phyloP scores from a whole-genome alignment of 2,113 vertebrate genomes.

The Ramphastos sulfuratus region DNA sequence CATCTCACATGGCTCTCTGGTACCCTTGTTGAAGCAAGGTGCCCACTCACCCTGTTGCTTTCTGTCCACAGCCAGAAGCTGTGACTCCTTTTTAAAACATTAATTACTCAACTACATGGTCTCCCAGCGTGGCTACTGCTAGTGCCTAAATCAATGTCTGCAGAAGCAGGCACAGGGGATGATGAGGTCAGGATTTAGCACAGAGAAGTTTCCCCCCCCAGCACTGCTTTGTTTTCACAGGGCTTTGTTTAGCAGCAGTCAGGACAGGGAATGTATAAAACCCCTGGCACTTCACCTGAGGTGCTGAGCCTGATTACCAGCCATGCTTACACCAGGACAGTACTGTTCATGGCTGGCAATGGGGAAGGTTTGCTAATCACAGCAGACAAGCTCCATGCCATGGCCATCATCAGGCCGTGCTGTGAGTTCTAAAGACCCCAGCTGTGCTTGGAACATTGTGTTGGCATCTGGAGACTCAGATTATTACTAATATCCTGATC shows the following conservation, averaged over 20 bases:
- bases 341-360: conserved; percentile 73
- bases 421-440: conserved; percentile 76
- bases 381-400: conserved; percentile 79
- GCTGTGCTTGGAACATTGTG: conserved; percentile 79
- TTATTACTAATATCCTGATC: conserved; percentile 66
- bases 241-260: not conserved
- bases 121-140: not conserved
- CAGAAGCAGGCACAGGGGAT: not conserved
- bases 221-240: not conserved
- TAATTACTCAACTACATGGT: not conserved
- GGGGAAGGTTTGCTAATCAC: conserved; percentile 73
- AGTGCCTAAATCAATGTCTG: not conserved
- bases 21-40: not conserved
- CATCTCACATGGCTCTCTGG: not conserved
- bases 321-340: not conserved
- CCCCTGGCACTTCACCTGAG: not conserved
- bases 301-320: not conserved
- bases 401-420: conserved; percentile 74
- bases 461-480: conserved; percentile 79
- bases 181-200: not conserved
- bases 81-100: not conserved
- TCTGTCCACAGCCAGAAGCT: not conserved
- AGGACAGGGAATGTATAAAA: not conserved
- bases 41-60: not conserved
- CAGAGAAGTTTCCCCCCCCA: not conserved